A percentile compares a stretch with the other conserved stretches of the same genome.
phyloP scores from a whole-genome alignment of 2,797 vertebrate genomes.

The Strix occidentalis region DNA sequence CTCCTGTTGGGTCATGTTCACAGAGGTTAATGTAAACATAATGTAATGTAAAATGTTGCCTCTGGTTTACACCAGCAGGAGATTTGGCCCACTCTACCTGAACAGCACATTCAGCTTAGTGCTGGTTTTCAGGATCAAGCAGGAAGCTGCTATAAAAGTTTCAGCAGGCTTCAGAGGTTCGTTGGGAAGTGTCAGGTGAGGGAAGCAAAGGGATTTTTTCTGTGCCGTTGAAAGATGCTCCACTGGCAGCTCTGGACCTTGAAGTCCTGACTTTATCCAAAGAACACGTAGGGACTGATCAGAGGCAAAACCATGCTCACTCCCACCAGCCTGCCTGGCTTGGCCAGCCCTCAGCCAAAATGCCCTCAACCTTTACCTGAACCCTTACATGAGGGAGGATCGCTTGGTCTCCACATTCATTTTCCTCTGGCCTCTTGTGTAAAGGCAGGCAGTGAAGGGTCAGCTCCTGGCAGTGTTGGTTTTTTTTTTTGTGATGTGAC shows the following conservation, averaged over 20 bases:
- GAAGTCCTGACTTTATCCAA: neutral
- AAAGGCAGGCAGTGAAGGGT: neutral
- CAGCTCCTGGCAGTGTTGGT: neutral
- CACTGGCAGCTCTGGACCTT: neutral
- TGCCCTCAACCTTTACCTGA: neutral
- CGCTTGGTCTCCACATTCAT: neutral
- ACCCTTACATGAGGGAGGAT: neutral
- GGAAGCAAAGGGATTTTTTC: neutral
- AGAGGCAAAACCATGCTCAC: neutral
- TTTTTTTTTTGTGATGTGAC: neutral
- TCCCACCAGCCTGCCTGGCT: neutral
- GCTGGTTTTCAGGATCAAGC: neutral
- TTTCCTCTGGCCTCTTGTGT: neutral
- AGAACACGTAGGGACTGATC: neutral
- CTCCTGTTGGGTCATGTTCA: neutral
- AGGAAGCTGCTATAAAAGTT: neutral
- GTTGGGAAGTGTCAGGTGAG: neutral
- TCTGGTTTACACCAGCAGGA: neutral
- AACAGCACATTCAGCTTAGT: rapidly evolving
- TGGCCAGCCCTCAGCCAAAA: neutral
- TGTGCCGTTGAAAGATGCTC: neutral
- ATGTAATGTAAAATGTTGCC: neutral
- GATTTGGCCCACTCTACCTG: neutral
- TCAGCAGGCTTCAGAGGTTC: neutral
- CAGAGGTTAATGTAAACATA: neutral